Conservation (phyloP, 2,113 vertebrate species). For the Sebastes schlegelii region DNA sequence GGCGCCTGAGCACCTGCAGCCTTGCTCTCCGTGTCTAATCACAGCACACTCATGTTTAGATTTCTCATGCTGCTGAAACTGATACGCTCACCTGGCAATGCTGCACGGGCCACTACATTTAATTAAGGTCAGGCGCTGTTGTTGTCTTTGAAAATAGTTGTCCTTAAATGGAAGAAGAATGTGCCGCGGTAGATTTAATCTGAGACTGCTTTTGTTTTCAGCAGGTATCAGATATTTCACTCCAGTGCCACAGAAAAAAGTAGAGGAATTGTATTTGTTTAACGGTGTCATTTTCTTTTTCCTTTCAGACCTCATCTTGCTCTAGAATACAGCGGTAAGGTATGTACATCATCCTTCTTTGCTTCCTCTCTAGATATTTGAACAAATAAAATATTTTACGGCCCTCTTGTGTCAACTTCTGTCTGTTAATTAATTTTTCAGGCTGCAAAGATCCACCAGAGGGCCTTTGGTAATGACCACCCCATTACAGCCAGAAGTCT, state of each 20-base stretch:
- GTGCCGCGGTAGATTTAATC: not conserved
- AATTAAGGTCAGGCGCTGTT: conserved; percentile 44
- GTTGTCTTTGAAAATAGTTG: conserved; percentile 23
- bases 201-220: not conserved
- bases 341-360: conserved; percentile 51
- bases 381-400: not conserved
- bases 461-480: conserved; percentile 84
- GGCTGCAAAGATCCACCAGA: conserved; percentile 87
- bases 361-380: not conserved
- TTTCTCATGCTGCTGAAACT: conserved; percentile 65
- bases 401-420: not conserved
- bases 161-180: conserved; percentile 23
- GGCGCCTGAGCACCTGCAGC: conserved; percentile 29
- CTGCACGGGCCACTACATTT: conserved; percentile 32
- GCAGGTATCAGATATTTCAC: not conserved
- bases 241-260: not conserved
- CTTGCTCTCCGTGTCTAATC: conserved; percentile 53
- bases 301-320: conserved; percentile 85
- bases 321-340: conserved; percentile 85
- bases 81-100: conserved; percentile 48
- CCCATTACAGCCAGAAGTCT: conserved; percentile 83
- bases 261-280: not conserved
- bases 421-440: conserved; percentile 55
- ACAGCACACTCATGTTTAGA: conserved; percentile 55
- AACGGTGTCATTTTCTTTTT: conserved; percentile 10